Evolutionary conservation across 2,113 vertebrate species (phyloP), one percentile per base, ranked within the genome.

Genomic region (Alexandromys fortis): DNA sequence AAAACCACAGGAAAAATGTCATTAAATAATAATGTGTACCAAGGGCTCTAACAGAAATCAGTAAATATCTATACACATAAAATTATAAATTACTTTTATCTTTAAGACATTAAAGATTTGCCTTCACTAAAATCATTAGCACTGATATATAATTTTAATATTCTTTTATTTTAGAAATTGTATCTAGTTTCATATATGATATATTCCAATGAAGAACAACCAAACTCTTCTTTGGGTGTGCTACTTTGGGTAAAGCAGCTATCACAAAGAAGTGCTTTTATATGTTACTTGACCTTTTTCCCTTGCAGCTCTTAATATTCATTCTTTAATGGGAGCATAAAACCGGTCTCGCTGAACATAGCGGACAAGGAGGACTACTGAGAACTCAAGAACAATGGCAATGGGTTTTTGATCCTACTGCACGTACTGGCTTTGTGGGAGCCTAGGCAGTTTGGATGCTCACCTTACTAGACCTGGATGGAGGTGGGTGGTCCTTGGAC

Each of bases 91-190:
- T 49, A 52, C 55, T 88, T 72, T 14, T 6, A 75, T 7, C 1
- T 88, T 24, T 90, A 87, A 73, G n/a, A 76, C 10, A 76, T 89
- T 26, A 90, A 88, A 73, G 21, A 52, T 38, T 86, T 81, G 21
- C 9, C 82, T 90, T 91, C 8, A 91, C 22, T 65, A 58, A 91
- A 72, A 22, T 3, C 11, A 73, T 82, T 87, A 93, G 1, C 42
- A 92, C 82, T 65, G 11, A 52, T 5, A 8, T 68, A 11, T 7
- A 73, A 78, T 86, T 75, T 96, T 67, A 78, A 28, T 70, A 13
- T 65, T 35, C 16, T 77, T 79, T 28, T 38, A 89, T 91, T 78
- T 89, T 93, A 58, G 79, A 38, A 95, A 79, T 2, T 86, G 67
- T 86, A 38, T 0, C 72, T 55, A 92, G 90, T 92, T 89, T 96